Base-by-base conservation (phyloP, 2,113 vertebrate genomes). In the Hypomesus transpacificus region DNA sequence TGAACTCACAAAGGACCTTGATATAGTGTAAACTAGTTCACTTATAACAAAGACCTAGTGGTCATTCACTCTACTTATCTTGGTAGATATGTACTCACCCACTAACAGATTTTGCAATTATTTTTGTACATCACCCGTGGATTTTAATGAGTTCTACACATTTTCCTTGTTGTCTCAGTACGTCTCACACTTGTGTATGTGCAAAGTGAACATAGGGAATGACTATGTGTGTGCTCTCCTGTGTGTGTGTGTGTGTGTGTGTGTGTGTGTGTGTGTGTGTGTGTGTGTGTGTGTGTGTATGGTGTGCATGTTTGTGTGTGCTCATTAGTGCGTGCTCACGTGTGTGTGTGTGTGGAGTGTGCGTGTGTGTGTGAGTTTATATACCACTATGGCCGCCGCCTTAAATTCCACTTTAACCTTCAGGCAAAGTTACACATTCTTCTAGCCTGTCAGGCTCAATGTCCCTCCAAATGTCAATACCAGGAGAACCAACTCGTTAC, bases 381-480 rank as follows among this genome's bases (percentile, higher is more conserved):
- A 46, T 56, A 34, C 26, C n/a, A 26, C 54, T 21, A 57, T 1
- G 31, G 66, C 28, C 60, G 34, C 65, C 3, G 13, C 53, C 60
- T 74, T 75, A 60, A 76, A 58, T 68, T 31, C 69, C 54, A 53
- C 68, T 17, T 52, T 61, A 28, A 51, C 21, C 26, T 61, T 24
- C 21, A 46, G 69, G 59, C 52, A 14, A 58, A 34, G 34, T 57
- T 56, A 46, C 7, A 46, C 7, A 46, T 60, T 39, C 18, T 65
- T 74, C 31, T 63, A 18, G 51, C 56, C 22, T 14, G 18, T 80
- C 57, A 26, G 34, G 54, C 50, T 66, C n/a, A 75, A 80, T 71
- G 67, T 62, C 74, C 57, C 56, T 68, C 77, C 22, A 21, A 60
- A 76, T 71, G 80, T 80, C 78, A 74, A 75, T 76, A 72, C 70